These are phyloP conservation scores for Indicator maculatus DNA, from an alignment of 2,113 vertebrate genomes.

Conservation along the genomic window DNA sequence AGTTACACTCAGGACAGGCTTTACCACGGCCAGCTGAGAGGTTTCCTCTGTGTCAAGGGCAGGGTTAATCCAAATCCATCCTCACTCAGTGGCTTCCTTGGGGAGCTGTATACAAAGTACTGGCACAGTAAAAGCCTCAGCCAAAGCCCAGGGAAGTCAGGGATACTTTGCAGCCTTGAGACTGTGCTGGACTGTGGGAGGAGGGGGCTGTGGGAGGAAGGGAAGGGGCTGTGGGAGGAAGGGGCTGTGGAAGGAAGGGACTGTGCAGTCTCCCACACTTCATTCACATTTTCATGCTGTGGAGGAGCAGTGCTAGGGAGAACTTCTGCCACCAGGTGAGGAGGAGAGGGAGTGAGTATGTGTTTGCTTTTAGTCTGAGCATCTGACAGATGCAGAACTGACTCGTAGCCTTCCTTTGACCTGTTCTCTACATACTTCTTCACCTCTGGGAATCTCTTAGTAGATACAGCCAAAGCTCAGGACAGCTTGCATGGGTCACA, in stretches of 20 bases:
- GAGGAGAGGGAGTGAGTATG: background rate
- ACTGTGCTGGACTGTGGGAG: background rate
- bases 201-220: background rate
- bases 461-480: background rate
- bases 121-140: background rate
- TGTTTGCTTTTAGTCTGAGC: background rate
- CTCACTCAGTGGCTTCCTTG: background rate
- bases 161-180: background rate
- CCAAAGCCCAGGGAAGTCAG: background rate
- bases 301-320: background rate
- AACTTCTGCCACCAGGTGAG: background rate
- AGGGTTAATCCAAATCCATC: background rate
- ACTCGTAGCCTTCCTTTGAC: background rate
- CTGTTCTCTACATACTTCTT: background rate
- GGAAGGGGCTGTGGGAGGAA: too few relatives aligned
- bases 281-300: background rate
- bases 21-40: background rate
- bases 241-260: background rate
- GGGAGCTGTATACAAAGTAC: too few relatives aligned
- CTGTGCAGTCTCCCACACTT: background rate
- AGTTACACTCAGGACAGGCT: background rate
- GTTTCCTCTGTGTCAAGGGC: background rate
- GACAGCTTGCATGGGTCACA: background rate
- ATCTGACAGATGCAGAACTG: background rate
- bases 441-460: background rate